Percentiles rank a stretch among this genome's conserved stretches.
These are phyloP conservation scores for Hypomecis atomaria DNA, from an alignment of 2,888 invertebrate genomes.

Conservation along the genomic window DNA sequence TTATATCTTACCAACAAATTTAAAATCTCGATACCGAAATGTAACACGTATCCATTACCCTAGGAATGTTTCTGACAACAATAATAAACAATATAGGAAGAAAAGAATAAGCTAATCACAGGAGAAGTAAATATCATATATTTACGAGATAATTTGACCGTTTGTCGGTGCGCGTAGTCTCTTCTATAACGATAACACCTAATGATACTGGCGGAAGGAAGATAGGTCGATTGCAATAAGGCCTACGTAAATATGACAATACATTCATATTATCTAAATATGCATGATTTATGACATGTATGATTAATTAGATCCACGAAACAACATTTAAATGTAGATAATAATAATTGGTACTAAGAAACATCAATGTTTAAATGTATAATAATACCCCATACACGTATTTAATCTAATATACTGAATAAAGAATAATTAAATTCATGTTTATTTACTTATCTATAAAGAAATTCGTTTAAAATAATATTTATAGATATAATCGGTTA, in stretches of 20 bases:
- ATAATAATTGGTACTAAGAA: slow-evolving; percentile 69
- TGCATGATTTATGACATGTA: slow-evolving; percentile 49
- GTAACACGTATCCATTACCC: slow-evolving; percentile 58
- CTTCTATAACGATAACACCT: slow-evolving; percentile 46
- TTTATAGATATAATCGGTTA: slow-evolving; percentile 66
- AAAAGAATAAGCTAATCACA: slow-evolving; percentile 79
- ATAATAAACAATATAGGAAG: slow-evolving; percentile 69
- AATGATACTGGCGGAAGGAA: slow-evolving; percentile 42
- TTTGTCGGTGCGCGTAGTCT: slow-evolving; percentile 61
- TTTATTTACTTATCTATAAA: slow-evolving; percentile 71
- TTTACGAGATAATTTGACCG: slow-evolving; percentile 69
- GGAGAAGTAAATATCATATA: slow-evolving; percentile 76
- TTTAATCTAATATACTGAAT: slow-evolving; percentile 62
- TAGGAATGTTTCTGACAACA: slow-evolving; percentile 79
- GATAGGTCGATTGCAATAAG: slow-evolving; percentile 57
- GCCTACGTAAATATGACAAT: slow-evolving; percentile 66
- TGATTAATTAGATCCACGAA: slow-evolving; percentile 61
- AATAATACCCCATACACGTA: slow-evolving; percentile 65
- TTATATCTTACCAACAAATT: slow-evolving; percentile 57
- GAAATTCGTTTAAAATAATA: slow-evolving; percentile 73
- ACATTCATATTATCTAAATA: slow-evolving; percentile 55
- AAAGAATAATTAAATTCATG: slow-evolving; percentile 68
- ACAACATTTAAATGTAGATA: slow-evolving; percentile 65
- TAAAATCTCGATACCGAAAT: slow-evolving; percentile 61
- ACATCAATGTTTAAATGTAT: slow-evolving; percentile 70